Base-by-base conservation (phyloP, 2,113 vertebrate genomes). In the Sylvia atricapilla region DNA sequence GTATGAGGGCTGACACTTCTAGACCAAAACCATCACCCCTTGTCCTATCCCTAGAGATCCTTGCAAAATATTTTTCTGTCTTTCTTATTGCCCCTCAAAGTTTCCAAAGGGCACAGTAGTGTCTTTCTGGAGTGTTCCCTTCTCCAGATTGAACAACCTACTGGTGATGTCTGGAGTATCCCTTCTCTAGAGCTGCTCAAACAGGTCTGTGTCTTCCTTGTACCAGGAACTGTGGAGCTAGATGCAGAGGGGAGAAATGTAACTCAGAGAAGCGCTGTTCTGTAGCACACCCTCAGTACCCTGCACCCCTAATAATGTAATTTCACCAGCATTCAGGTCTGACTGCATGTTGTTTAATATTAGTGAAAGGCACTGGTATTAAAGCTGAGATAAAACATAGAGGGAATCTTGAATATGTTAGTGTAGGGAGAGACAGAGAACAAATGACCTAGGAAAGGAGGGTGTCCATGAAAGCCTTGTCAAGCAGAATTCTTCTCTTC, bases 221-320 rank as follows among this genome's bases (percentile, higher is more conserved):
- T 41, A 8, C 3, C 11, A 24, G 4, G 30, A 22, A 3, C 25
- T 1, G 1, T 3, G 5, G 43, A 59, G 22, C 22, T 43, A 17
- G 2, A n/a, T 2, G 1, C 25, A 27, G 13, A 22, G 9, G 6
- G 11, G 4, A 85, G 17, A 90, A 82, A 30, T 6, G 18, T 23
- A 62, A n/a, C 55, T 41, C 30, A 33, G 17, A 70, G 15, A 70
- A 53, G 55, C 33, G 25, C 17, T 84, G 28, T 16, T 78, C 11
- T 3, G 1, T 16, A 35, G 10, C 20, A 86, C 30, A 37, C 13
- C n/a, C 81, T 27, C 17, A 43, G 43, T 25, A 25, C 4, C 15
- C 60, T 59, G 25, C 28, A 43, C 10, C 3, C 14, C 30, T 70
- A 30, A 15, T 24, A 84, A 67, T 18, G 27, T 6, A 12, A 74